Evolutionary conservation across 1,140 invertebrate genomes (phyloP), one percentile per base, ranked within the genome.

Genomic region (Bombus cullumanus): DNA sequence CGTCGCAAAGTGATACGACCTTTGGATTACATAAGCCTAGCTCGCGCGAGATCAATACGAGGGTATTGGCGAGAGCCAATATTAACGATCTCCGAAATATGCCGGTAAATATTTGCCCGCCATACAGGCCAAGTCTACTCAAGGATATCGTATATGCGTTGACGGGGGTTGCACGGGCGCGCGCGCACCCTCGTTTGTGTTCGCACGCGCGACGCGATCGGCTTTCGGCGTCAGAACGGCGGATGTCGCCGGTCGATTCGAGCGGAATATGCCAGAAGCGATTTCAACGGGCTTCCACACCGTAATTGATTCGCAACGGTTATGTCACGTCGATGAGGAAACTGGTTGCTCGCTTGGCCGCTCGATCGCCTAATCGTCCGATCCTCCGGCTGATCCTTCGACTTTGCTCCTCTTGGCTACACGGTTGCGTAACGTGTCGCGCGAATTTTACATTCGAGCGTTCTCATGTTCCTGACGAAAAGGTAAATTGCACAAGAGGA

Each of bases 21-120:
- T 86, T 81, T 88, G 62, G 89, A 62, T 90, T 90, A 86, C 79
- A 75, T 90, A 90, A 90, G 64, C 53, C 53, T 57, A n/a, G 73
- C 64, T 81, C 82, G 53, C 47, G 82, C 77, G 83, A 84, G 86
- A 91, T 91, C 90, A 84, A 91, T 91, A 91, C 89, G 74, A 59
- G 82, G 64, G 68, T 53, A 89, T 82, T 22, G 81, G 75, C 90
- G 78, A 83, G 76, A 89, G 85, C 86, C 91, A 92, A 92, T 92
- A 91, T 92, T 90, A 91, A 91, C 86, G 79, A 91, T 92, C 88
- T 87, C 86, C 88, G 88, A 92, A 92, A 92, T 92, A 90, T 92
- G 81, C 88, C 41, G 86, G 88, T 90, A 92, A 92, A 92, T 90
- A 91, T 92, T 92, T 91, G 90, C 43, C 47, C 86, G 87, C 78